Conservation (phyloP, 2,113 vertebrate genomes). For the Casuarius casuarius region DNA sequence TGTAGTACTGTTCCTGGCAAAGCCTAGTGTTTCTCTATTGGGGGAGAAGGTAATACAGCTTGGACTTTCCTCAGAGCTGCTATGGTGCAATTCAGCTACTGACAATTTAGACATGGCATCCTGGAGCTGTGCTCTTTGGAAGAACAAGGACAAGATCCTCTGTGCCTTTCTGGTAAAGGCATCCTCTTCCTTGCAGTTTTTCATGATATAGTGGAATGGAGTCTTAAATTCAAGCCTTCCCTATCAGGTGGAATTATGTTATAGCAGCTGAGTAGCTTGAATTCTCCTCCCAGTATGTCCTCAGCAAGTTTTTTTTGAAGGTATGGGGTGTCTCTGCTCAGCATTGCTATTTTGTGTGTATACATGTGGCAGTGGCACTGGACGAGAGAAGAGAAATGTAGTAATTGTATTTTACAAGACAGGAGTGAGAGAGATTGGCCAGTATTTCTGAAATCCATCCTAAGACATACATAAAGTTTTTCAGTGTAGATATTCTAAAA, state of each 20-base stretch:
- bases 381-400: background rate
- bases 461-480: background rate
- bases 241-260: background rate
- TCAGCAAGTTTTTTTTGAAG: background rate
- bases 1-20: background rate
- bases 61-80: background rate
- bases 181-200: background rate
- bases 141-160: background rate
- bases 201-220: background rate
- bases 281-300: background rate
- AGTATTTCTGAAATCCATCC: constrained; percentile 5
- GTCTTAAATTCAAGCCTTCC: background rate
- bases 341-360: background rate
- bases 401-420: background rate
- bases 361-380: background rate
- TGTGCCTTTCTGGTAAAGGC: background rate
- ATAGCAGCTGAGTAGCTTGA: background rate
- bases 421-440: background rate
- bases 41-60: background rate
- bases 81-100: background rate
- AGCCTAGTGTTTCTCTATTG: background rate
- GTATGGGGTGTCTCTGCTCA: background rate
- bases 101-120: background rate
- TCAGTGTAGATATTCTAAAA: background rate
- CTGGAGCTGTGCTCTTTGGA: background rate